Evolutionary conservation across 2,797 vertebrate species (phyloP).

Genomic region (Sebastes hubbsi): DNA sequence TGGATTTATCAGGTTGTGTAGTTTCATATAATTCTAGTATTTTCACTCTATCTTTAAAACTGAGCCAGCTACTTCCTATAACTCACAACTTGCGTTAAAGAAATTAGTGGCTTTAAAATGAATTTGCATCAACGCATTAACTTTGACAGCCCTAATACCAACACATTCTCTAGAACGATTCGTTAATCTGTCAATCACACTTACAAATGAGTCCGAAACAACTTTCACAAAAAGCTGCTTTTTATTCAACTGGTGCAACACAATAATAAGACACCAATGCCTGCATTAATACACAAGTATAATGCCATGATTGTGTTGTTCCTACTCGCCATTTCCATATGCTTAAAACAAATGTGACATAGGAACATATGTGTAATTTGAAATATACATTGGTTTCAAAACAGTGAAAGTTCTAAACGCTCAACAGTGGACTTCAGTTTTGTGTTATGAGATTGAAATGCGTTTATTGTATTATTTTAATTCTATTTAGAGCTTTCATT

Average conservation of each 20-base stretch:
- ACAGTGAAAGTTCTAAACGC: slow-evolving; percentile 39
- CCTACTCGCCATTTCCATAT: slow-evolving; percentile 26
- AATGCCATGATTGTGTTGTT: slow-evolving; percentile 59
- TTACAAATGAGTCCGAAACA: slow-evolving; percentile 31
- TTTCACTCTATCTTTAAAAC: too few species aligned
- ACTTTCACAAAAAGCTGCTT: slow-evolving; percentile 66
- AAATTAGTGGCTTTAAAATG: too few species aligned
- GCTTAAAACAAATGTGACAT: slow-evolving; percentile 44
- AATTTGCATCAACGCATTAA: too few species aligned
- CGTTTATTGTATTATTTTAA: slow-evolving; percentile 32
- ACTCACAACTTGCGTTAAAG: too few species aligned
- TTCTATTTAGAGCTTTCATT: slow-evolving; percentile 54
- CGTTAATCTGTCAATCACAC: neutral
- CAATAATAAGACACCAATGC: slow-evolving; percentile 63
- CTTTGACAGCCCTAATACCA: too few species aligned
- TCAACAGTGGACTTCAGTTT: slow-evolving; percentile 44
- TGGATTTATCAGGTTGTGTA: too few species aligned
- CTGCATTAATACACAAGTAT: slow-evolving; percentile 66
- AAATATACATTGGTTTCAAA: slow-evolving; percentile 41
- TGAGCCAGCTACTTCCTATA: too few species aligned
- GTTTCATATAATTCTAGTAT: too few species aligned
- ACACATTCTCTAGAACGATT: neutral
- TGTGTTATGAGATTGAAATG: slow-evolving; percentile 47
- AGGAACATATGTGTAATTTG: slow-evolving; percentile 32
- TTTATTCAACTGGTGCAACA: slow-evolving; percentile 76